Evolutionary conservation across 2,113 vertebrate species (phyloP).

Genomic region (Phylloscopus whistleri): DNA sequence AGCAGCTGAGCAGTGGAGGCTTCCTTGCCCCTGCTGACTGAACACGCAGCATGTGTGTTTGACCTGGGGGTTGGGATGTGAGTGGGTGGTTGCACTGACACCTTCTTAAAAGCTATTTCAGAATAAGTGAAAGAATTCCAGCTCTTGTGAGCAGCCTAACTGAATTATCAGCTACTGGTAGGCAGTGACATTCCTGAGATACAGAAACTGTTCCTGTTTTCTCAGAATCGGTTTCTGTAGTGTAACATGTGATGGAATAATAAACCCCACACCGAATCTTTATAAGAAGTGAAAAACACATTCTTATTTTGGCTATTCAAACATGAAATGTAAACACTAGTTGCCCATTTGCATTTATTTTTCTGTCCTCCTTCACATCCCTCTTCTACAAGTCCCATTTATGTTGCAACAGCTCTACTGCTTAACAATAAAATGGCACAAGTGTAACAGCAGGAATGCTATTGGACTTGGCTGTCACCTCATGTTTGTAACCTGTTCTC

Average conservation of each 20-base stretch:
- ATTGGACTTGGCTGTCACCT: background rate
- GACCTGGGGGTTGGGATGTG: background rate
- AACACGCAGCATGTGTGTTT: background rate
- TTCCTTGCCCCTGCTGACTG: background rate
- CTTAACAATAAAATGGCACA: background rate
- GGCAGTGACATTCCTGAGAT: constrained; percentile 16
- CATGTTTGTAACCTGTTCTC: background rate
- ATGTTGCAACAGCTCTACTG: background rate
- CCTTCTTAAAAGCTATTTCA: constrained; percentile 38
- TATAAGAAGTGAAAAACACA: background rate
- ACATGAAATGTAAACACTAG: background rate
- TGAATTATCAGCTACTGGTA: constrained; percentile 25
- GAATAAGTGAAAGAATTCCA: constrained; percentile 32
- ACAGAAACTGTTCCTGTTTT: constrained; percentile 51
- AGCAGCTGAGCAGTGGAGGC: background rate
- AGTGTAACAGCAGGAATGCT: background rate
- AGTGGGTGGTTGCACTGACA: background rate
- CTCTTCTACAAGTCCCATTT: background rate
- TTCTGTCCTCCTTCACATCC: background rate
- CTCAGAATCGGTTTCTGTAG: constrained; percentile 49
- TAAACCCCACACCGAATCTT: constrained; percentile 14
- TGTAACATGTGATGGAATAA: constrained; percentile 47
- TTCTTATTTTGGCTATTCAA: background rate
- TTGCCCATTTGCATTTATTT: background rate
- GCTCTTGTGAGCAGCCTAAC: constrained; percentile 15